phyloP scores from a whole-genome alignment of 2,797 vertebrate genomes.

The Adelosebastes latens region DNA sequence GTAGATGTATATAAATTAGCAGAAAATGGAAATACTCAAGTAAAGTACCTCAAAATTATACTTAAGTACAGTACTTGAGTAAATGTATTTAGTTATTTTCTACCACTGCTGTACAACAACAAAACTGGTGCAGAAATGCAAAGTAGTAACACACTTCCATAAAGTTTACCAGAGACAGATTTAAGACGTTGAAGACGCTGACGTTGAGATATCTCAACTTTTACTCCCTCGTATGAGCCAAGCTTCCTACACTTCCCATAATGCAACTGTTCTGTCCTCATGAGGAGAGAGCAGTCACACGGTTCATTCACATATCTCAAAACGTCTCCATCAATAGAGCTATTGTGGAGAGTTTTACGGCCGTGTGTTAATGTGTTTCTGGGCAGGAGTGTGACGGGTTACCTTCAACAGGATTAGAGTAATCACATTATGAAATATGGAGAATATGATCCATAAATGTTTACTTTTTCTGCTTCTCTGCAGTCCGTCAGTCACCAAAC shows the following conservation, averaged over 20 bases:
- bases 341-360: background rate
- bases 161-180: background rate
- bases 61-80: too few species aligned
- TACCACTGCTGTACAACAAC: too few species aligned
- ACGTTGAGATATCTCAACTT: background rate
- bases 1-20: too few species aligned
- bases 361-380: background rate
- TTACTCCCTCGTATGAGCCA: background rate
- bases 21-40: too few species aligned
- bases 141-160: too few species aligned
- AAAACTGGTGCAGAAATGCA: too few species aligned
- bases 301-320: background rate
- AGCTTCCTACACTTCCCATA: background rate
- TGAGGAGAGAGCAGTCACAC: background rate
- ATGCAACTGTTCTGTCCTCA: background rate
- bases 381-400: background rate
- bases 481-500: constrained; percentile 32
- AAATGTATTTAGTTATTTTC: too few species aligned
- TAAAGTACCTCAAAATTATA: too few species aligned
- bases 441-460: constrained; percentile 28
- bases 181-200: too few species aligned
- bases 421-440: constrained; percentile 28
- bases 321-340: constrained; percentile 26
- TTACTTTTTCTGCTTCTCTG: constrained; percentile 23
- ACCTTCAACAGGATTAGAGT: background rate